A percentile compares a stretch with the other conserved stretches of the same genome.
Evolutionary conservation across 2,797 vertebrate genomes (phyloP).

Genomic region (Amblyraja radiata): DNA sequence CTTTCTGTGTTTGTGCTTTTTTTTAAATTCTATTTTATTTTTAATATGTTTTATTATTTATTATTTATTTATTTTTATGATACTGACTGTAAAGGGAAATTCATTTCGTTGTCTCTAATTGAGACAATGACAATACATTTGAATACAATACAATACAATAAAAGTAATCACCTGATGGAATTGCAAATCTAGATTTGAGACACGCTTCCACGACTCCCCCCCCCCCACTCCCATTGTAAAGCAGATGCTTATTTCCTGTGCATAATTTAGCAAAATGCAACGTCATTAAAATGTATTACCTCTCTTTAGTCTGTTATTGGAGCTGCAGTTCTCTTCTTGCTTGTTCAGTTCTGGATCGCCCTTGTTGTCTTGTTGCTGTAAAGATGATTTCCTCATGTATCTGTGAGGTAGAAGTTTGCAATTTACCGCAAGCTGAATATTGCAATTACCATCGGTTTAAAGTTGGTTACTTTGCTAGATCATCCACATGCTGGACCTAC

Average conservation of each 20-base stretch:
- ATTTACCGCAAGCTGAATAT: neutral
- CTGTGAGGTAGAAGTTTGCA: slow-evolving; percentile 50
- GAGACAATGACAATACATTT: too few species aligned
- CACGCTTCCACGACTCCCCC: neutral
- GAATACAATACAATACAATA: too few species aligned
- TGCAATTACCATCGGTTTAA: neutral
- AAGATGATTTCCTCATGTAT: slow-evolving; percentile 65
- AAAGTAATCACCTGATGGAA: neutral
- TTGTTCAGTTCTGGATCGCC: slow-evolving; percentile 73
- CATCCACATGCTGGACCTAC: too few species aligned
- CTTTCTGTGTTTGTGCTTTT: too few species aligned
- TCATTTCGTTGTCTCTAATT: too few species aligned
- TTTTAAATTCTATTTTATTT: too few species aligned
- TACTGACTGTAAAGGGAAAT: too few species aligned
- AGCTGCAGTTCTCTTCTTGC: slow-evolving; percentile 64
- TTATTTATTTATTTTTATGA: too few species aligned
- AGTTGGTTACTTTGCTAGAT: neutral
- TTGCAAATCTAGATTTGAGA: neutral
- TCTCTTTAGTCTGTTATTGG: slow-evolving; percentile 73
- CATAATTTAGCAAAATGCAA: neutral
- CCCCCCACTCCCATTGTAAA: neutral
- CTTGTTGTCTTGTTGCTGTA: slow-evolving; percentile 59
- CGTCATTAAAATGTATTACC: slow-evolving; percentile 53
- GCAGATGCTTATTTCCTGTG: neutral
- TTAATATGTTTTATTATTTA: too few species aligned